Conservation (phyloP, 2,797 vertebrate genomes). For the Perodicticus potto region DNA sequence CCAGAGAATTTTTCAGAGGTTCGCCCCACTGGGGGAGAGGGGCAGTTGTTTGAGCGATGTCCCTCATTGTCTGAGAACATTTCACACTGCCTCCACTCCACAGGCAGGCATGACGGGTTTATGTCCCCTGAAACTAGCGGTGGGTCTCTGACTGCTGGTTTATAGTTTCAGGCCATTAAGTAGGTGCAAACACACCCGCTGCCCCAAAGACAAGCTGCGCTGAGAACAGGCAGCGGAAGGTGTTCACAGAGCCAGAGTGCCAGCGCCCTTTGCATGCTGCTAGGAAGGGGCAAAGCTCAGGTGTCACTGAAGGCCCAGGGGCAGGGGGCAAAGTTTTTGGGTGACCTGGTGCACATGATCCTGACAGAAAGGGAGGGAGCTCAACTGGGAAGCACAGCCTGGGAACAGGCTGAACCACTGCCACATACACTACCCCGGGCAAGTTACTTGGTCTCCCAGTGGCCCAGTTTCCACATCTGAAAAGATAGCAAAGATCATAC, state of each 20-base stretch:
- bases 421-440: background rate
- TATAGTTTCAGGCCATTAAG: slow-evolving; percentile 76
- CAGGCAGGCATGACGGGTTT: slow-evolving; percentile 58
- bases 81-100: slow-evolving; percentile 48
- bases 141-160: slow-evolving; percentile 52
- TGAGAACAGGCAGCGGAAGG: background rate
- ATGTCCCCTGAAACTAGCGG: slow-evolving; percentile 67
- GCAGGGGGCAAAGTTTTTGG: background rate
- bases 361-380: background rate
- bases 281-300: background rate
- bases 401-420: background rate
- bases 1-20: slow-evolving; percentile 63
- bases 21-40: slow-evolving; percentile 54
- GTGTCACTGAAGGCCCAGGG: background rate
- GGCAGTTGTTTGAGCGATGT: background rate
- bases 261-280: background rate
- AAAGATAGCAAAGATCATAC: background rate
- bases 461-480: slow-evolving; percentile 60
- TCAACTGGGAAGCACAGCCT: background rate
- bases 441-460: background rate
- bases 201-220: slow-evolving; percentile 18
- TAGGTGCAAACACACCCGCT: slow-evolving; percentile 49
- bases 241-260: background rate
- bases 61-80: slow-evolving; percentile 66
- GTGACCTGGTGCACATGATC: background rate